These are phyloP conservation scores for Beris chalybata DNA, from an alignment of 2,888 invertebrate species.

Conservation along the genomic window DNA sequence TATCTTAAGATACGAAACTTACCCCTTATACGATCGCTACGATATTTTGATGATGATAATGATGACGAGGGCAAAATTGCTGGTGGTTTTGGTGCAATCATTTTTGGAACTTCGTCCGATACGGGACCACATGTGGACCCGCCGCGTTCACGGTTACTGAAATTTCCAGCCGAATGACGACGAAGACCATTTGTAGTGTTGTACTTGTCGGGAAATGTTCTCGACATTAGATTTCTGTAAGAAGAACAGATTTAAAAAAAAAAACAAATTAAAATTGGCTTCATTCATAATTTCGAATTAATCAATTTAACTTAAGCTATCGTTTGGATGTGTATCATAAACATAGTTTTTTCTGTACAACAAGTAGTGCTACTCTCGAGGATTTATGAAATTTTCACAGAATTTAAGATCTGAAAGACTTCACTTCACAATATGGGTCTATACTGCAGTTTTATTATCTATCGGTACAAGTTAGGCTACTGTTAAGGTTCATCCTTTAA, in stretches of 20 bases:
- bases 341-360: too few species aligned
- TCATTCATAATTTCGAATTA: too few species aligned
- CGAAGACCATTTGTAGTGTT: slow-evolving; percentile 49
- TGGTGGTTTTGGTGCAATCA: slow-evolving; percentile 55
- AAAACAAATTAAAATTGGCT: background rate
- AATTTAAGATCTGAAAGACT: too few species aligned
- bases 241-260: background rate
- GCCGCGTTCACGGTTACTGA: slow-evolving; percentile 45
- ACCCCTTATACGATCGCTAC: slow-evolving; percentile 49
- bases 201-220: slow-evolving; percentile 45
- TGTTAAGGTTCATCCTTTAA: too few species aligned
- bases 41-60: slow-evolving; percentile 52
- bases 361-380: too few species aligned
- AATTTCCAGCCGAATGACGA: slow-evolving; percentile 55
- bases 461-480: too few species aligned
- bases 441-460: too few species aligned
- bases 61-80: slow-evolving; percentile 42
- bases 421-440: too few species aligned
- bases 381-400: too few species aligned
- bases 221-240: slow-evolving; percentile 29
- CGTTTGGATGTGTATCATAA: too few species aligned
- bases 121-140: slow-evolving; percentile 47
- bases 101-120: slow-evolving; percentile 56
- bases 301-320: too few species aligned
- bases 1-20: slow-evolving; percentile 42